Evolutionary conservation across 2,888 invertebrate species (phyloP), one percentile per base, ranked within the genome.

Genomic region (Latheticus oryzae): DNA sequence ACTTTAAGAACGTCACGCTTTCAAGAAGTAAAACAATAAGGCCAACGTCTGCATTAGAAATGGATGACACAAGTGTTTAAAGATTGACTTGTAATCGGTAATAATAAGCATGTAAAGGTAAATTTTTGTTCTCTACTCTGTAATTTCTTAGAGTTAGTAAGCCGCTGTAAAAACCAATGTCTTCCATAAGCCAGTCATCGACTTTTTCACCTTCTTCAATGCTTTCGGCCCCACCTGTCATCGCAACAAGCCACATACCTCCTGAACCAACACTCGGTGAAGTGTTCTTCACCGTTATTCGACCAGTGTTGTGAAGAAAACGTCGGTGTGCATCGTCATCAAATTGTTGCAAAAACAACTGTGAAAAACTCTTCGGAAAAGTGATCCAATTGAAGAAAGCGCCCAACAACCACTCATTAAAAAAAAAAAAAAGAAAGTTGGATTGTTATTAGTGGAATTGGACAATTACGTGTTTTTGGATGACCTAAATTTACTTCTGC

Each of bases 231-330:
- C 61, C 65, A 63, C 65, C 62, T 64, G 58, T 47, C 60, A 28
- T 35, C 11, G 38, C 50, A 45, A 47, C 52, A 47, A 59, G 45
- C 54, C 48, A 55, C 48, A 43, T 60, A 50, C 55, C 50, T 40
- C 48, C 28, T 24, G 16, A 37, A 26, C 37, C 21, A 40, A 47
- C 47, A 45, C 60, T 52, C 40, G n/a, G n/a, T n/a, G n/a, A 40
- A 55, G 61, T 48, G 52, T 59, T 57, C 60, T 60, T 61, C 61
- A 52, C 59, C 69, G 69, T 69, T 69, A 69, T 54, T 63, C 64
- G 65, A 61, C 67, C 69, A 69, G 64, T 66, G 63, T 61, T 61
- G 56, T 48, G 58, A 65, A 65, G 66, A 63, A 62, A 61, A 43
- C 33, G 48, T 13, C 19, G 21, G 16, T 53, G 61, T 45, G 57